Percentiles rank a stretch among this genome's conserved stretches.
Evolutionary conservation across 2,113 vertebrate genomes (phyloP).

Genomic region (Ammodytes marinus): DNA sequence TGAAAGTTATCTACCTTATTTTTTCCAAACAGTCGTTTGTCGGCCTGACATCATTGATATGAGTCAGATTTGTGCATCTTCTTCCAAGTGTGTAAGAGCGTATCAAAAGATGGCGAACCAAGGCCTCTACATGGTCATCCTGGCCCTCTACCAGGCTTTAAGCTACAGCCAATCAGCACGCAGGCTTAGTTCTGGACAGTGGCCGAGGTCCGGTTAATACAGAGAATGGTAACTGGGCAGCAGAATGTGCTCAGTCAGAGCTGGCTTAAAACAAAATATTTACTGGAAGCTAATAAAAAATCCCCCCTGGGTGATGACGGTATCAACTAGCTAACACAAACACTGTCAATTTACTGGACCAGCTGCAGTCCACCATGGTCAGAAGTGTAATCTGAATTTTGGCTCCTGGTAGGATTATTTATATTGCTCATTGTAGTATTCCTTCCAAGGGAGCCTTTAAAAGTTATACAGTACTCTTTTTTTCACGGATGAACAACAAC

Average conservation of each 20-base stretch:
- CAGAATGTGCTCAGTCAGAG: slow-evolving; percentile 54
- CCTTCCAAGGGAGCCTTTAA: slow-evolving; percentile 48
- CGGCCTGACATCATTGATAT: neutral
- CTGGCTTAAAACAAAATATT: slow-evolving; percentile 62
- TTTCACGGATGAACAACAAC: slow-evolving; percentile 40
- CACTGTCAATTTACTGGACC: slow-evolving; percentile 44
- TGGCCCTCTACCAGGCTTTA: slow-evolving; percentile 26
- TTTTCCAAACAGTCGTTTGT: neutral
- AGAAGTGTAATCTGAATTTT: slow-evolving; percentile 45
- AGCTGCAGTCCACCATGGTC: slow-evolving; percentile 21
- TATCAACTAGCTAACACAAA: slow-evolving; percentile 41
- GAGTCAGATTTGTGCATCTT: neutral
- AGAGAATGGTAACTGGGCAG: slow-evolving; percentile 65
- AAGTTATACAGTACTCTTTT: slow-evolving; percentile 47
- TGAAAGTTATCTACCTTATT: neutral
- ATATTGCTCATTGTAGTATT: slow-evolving; percentile 30
- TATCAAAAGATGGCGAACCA: neutral
- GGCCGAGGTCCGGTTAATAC: slow-evolving; percentile 65
- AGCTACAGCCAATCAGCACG: slow-evolving; percentile 30
- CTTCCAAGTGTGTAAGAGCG: neutral
- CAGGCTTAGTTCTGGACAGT: slow-evolving; percentile 25
- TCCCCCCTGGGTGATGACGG: slow-evolving; percentile 31
- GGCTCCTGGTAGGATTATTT: slow-evolving; percentile 47
- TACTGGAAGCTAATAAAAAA: slow-evolving; percentile 72
- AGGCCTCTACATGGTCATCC: slow-evolving; percentile 4